Conservation (phyloP, 2,888 invertebrate species). For the Phymatocera aterrima region DNA sequence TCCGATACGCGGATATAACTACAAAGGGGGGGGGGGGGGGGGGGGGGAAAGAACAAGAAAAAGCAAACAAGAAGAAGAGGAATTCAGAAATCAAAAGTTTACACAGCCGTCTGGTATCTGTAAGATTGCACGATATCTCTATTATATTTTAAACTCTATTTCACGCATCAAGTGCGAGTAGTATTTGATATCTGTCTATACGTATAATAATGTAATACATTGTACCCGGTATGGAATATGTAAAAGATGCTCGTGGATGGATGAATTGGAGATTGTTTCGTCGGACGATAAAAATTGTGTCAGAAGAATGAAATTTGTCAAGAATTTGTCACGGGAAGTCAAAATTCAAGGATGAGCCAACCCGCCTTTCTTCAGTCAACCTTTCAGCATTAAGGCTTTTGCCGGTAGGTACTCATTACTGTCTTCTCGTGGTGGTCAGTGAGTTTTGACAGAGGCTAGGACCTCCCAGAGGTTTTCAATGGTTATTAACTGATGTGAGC, state of each 20-base stretch:
- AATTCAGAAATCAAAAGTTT: not conserved
- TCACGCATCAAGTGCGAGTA: too few species aligned
- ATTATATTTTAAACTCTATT: too few species aligned
- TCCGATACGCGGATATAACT: not conserved
- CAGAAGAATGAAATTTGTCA: too few species aligned
- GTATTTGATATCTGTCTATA: too few species aligned
- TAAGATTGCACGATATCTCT: too few species aligned
- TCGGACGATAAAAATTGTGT: too few species aligned
- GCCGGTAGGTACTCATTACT: constrained; percentile 14
- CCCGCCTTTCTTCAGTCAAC: not conserved
- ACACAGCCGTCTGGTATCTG: not conserved
- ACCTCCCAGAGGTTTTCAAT: constrained; percentile 15
- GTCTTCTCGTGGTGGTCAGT: constrained; percentile 36
- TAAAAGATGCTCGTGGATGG: too few species aligned
- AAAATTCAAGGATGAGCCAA: not conserved
- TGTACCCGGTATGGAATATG: too few species aligned
- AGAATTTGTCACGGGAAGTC: not conserved
- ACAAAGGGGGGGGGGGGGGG: too few species aligned
- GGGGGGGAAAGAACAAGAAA: not conserved
- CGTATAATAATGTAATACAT: too few species aligned
- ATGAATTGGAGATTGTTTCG: too few species aligned
- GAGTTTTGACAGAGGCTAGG: constrained; percentile 34
- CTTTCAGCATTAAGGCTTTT: constrained; percentile 25
- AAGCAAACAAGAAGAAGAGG: not conserved
- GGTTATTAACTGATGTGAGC: not conserved